phyloP scores from a whole-genome alignment of 2,113 vertebrate species.

The Pelecanus crispus region DNA sequence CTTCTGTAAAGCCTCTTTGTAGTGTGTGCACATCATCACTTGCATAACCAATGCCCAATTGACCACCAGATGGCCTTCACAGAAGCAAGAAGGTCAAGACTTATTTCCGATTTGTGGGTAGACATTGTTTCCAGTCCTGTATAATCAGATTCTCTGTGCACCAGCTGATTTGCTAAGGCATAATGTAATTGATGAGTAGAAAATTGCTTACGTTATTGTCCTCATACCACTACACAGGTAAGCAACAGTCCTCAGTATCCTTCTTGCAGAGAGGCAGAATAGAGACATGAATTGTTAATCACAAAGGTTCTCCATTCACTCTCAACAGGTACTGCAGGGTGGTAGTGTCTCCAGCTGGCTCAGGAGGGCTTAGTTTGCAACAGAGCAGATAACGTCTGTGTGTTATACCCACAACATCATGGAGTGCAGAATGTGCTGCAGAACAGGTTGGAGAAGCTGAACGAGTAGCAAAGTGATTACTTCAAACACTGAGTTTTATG shows the following conservation, averaged over 20 bases:
- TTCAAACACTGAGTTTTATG: background rate
- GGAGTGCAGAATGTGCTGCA: background rate
- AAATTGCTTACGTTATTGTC: background rate
- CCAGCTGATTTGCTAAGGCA: background rate
- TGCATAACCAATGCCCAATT: background rate
- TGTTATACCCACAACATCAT: background rate
- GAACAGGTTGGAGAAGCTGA: background rate
- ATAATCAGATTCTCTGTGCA: background rate
- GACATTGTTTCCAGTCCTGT: background rate
- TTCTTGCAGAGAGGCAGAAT: background rate
- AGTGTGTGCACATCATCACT: background rate
- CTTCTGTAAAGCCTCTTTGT: background rate
- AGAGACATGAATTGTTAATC: background rate
- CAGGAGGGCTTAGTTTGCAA: background rate
- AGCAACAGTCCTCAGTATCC: background rate
- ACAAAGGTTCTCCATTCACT: background rate
- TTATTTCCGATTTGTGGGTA: background rate
- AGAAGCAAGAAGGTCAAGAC: background rate
- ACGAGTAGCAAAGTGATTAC: background rate
- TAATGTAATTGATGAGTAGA: background rate
- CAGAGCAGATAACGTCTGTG: background rate
- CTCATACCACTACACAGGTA: background rate
- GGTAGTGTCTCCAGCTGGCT: background rate
- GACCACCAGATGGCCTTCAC: conserved; percentile 11
- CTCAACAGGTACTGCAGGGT: background rate